Conservation (phyloP, 64 coral and sea anemone species). For the Orbicella faveolata region DNA sequence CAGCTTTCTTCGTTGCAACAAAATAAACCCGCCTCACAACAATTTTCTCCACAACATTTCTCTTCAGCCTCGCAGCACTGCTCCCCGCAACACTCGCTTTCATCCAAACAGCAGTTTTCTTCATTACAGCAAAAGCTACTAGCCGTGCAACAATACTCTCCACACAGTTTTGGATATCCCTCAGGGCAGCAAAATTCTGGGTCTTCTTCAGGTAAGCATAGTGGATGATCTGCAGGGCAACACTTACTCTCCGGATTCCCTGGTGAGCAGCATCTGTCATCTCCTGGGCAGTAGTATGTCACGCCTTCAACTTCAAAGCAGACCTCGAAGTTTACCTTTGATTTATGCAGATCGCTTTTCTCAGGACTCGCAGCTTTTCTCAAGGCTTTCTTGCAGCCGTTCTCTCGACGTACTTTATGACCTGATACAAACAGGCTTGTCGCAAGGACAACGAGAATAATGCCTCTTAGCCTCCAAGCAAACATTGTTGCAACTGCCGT, state of each 20-base stretch:
- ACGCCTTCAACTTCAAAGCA: not conserved
- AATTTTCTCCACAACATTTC: too few species aligned
- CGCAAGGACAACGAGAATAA: not conserved
- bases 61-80: too few species aligned
- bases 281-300: not conserved
- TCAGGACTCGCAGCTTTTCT: not conserved
- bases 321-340: not conserved
- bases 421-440: not conserved
- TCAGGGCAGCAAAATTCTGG: not conserved
- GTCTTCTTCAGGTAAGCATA: not conserved
- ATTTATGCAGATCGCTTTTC: too few species aligned
- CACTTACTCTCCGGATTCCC: not conserved
- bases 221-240: not conserved
- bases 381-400: not conserved
- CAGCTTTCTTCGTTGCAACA: too few species aligned
- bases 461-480: too few species aligned
- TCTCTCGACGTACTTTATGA: not conserved
- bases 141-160: not conserved
- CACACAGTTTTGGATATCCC: conserved; percentile 8
- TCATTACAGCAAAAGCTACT: conserved; percentile 6
- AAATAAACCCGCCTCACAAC: too few species aligned
- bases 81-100: not conserved
- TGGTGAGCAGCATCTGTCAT: not conserved
- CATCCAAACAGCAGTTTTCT: not conserved
- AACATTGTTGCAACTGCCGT: too few species aligned